Evolutionary conservation across 2,113 vertebrate species (phyloP), one percentile per base, ranked within the genome.

Genomic region (Brachirus orientalis): DNA sequence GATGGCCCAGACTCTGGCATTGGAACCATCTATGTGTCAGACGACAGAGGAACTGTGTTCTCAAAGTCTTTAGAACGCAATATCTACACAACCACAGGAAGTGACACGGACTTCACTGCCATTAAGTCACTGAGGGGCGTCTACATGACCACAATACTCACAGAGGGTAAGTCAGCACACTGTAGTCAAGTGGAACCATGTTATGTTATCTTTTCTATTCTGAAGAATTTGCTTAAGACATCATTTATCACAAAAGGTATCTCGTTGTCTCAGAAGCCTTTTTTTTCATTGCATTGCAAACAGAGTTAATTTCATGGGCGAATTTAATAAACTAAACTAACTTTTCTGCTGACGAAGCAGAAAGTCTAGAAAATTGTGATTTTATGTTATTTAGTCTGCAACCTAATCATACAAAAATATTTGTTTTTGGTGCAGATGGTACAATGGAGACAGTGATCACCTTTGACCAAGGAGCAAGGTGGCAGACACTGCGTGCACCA

Each of bases 31-130:
- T 98, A 96, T 38, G 95, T 95, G 51, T 98, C 96, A 0, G 96
- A 96, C 0, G 95, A 97, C 78, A 92, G 95, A 41, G 97, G 97
- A 59, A 87, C 95, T 6, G 87, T 98, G n/a, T 98, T 96, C 85
- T 98, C 97, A 44, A 96, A 96, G 84, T 97, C 96, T 73, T 80
- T 98, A 84, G 95, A 96, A 86, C 90, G 94, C 9, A 96, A 98
- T 69, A 94, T 98, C 45, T 98, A 97, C 62, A 96, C 94, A 3
- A 93, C 92, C 60, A 95, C 95, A 0, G 95, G 96, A 0, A 94
- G 95, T 0, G 95, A 97, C 77, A 98, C 96, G 0, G 97, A 98
- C 85, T 98, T 98, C 83, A 98, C 95, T 43, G 94, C 93, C 1
- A 84, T 98, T 71, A 92, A 95, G 9, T 98, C 96, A 2, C 94